Base-by-base conservation (phyloP, 2,888 invertebrate genomes). In the Thelaira solivaga region DNA sequence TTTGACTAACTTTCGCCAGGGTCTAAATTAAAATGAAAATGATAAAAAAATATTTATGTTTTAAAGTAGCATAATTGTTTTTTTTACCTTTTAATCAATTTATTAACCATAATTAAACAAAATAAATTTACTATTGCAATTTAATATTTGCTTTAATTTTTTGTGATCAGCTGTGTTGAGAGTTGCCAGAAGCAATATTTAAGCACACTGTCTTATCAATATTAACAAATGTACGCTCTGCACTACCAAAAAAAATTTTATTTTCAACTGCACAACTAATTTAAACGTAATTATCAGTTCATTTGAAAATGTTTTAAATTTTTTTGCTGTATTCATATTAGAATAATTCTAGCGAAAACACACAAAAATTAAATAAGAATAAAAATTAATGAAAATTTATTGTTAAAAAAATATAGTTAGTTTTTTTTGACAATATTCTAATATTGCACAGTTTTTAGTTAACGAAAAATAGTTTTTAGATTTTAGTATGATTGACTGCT, bases 1-100 rank as follows among this genome's bases (percentile, higher is more conserved):
- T 89, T 95, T 96, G 0, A 92, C 93, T 77, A 91, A 83, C 88
- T 92, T 93, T 82, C 96, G 91, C 94, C 95, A 95, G 85, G 92
- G 90, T 83, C 90, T 91, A 36, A 4, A n/a, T 53, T 26, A 0
- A 5, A 34, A 34, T 34, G 2, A 6, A 26, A 53, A 1, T 22
- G 4, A n/a, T 7, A 3, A 24, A 13, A 10, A 31, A 7, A 10
- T 47, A 57, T 20, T 6, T 3, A 24, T 45, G 1, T 2, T 45
- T 8, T 22, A 4, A 24, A 24, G 1, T 18, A 0, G 3, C n/a
- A 6, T 16, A 34, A 16, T 36, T n/a, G 34, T 20, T n/a, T 4
- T 8, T 18, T 18, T 71, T 67, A 76, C 80, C 76, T 80, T 69
- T 39, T 59, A 26, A 11, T 13, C 8, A 16, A 24, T 11, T 62